Conservation (phyloP, 2,888 invertebrate genomes). For the Parnassius orleans region DNA sequence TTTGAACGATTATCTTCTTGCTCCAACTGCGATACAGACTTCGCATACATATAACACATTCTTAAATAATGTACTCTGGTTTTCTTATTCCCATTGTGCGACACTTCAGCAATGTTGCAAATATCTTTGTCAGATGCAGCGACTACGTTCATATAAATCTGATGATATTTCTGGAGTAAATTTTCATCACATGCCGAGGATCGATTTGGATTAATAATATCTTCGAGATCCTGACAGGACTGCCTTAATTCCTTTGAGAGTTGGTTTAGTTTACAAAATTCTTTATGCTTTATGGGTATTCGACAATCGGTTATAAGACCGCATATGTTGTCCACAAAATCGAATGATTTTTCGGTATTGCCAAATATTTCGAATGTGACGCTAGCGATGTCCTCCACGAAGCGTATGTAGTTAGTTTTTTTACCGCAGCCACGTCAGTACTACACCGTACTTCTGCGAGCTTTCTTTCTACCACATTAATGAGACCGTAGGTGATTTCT, state of each 20-base stretch:
- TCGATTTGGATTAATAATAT: slow-evolving; percentile 50
- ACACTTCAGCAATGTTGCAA: slow-evolving; percentile 65
- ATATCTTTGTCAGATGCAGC: slow-evolving; percentile 73
- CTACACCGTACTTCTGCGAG: slow-evolving; percentile 68
- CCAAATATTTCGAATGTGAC: slow-evolving; percentile 76
- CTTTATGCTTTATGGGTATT: slow-evolving; percentile 72
- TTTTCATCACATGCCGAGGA: slow-evolving; percentile 50
- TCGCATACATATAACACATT: slow-evolving; percentile 81
- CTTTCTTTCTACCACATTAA: slow-evolving; percentile 75
- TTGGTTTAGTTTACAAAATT: slow-evolving; percentile 73
- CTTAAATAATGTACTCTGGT: slow-evolving; percentile 71
- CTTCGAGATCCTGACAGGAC: slow-evolving; percentile 72
- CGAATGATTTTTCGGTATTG: slow-evolving; percentile 68
- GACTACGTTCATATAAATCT: slow-evolving; percentile 74
- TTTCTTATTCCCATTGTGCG: slow-evolving; percentile 60
- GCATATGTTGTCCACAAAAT: slow-evolving; percentile 69
- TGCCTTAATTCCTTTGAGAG: slow-evolving; percentile 70
- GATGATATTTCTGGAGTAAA: slow-evolving; percentile 67
- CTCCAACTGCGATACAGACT: slow-evolving; percentile 77
- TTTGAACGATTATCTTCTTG: slow-evolving; percentile 54
- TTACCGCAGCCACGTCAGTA: slow-evolving; percentile 66
- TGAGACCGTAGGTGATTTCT: slow-evolving; percentile 74
- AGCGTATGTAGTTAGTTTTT: slow-evolving; percentile 73
- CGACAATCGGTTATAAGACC: slow-evolving; percentile 68
- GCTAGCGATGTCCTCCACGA: slow-evolving; percentile 73